phyloP scores from a whole-genome alignment of 2,888 invertebrate species.

The Ecliptopera silaceata region DNA sequence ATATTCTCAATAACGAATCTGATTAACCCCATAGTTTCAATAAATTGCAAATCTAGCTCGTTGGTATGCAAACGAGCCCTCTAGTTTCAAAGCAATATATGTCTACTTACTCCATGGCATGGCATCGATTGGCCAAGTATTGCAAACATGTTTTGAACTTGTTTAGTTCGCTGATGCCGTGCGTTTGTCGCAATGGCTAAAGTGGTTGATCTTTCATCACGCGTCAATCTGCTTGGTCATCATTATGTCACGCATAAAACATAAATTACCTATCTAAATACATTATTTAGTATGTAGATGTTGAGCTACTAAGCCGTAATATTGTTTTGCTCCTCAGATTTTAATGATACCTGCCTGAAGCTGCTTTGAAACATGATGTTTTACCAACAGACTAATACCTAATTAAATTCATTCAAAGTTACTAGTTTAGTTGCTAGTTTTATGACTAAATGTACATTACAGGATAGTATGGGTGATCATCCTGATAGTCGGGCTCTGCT shows the following conservation, averaged over 20 bases:
- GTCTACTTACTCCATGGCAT: slow-evolving; percentile 8
- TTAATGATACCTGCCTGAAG: too few relatives aligned
- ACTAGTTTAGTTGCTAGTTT: background rate
- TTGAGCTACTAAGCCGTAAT: too few relatives aligned
- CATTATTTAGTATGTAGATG: too few relatives aligned
- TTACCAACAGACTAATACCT: too few relatives aligned
- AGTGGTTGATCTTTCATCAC: slow-evolving; percentile 42
- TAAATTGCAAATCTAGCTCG: background rate
- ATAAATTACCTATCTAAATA: too few relatives aligned
- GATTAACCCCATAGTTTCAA: background rate
- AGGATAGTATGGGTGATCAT: slow-evolving; percentile 71
- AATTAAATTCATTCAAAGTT: too few relatives aligned
- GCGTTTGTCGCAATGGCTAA: slow-evolving; percentile 48
- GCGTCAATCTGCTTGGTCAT: slow-evolving; percentile 25
- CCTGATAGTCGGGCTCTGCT: slow-evolving; percentile 62
- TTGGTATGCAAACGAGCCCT: background rate
- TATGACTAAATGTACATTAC: slow-evolving; percentile 18
- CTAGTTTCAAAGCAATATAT: slow-evolving; percentile 3
- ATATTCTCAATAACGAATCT: too few relatives aligned
- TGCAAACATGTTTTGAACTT: slow-evolving; percentile 53
- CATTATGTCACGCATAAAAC: slow-evolving; percentile 31
- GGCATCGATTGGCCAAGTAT: slow-evolving; percentile 29
- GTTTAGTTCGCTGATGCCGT: slow-evolving; percentile 49
- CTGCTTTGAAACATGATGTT: too few relatives aligned
- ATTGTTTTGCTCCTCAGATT: too few relatives aligned